phyloP scores from a whole-genome alignment of 2,888 invertebrate genomes.

The Galerucella calmariensis region DNA sequence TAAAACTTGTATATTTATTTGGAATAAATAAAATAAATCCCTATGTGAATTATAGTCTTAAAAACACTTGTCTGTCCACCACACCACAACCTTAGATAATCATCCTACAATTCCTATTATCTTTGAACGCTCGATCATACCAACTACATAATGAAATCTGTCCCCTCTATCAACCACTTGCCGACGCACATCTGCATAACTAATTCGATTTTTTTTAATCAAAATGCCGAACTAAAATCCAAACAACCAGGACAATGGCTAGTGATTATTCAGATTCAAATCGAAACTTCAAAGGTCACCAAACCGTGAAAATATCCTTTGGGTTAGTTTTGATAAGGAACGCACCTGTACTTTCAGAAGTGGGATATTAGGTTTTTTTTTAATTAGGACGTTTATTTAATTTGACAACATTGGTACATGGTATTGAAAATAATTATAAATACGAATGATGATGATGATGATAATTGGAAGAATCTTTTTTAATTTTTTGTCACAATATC shows the following conservation, averaged over 20 bases:
- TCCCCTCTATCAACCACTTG: conserved; percentile 34
- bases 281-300: conserved; percentile 52
- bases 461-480: too few species aligned
- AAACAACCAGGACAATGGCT: conserved; percentile 44
- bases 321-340: conserved; percentile 43
- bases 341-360: conserved; percentile 54
- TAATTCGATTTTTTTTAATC: conserved; percentile 46
- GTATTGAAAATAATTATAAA: too few species aligned
- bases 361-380: conserved; percentile 10
- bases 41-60: conserved; percentile 22
- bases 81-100: conserved; percentile 26
- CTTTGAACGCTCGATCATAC: conserved; percentile 24
- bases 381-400: too few species aligned
- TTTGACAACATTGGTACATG: too few species aligned
- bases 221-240: conserved; percentile 43
- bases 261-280: conserved; percentile 45
- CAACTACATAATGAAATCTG: conserved; percentile 29
- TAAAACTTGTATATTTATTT: background rate
- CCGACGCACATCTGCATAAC: conserved; percentile 40
- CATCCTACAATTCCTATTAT: conserved; percentile 26
- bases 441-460: too few species aligned
- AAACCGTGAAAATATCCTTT: conserved; percentile 58
- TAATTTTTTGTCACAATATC: too few species aligned
- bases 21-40: conserved; percentile 17
- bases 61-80: conserved; percentile 26